These are phyloP conservation scores for Leuciscus idus DNA, from an alignment of 2,113 vertebrate species.

Conservation along the genomic window DNA sequence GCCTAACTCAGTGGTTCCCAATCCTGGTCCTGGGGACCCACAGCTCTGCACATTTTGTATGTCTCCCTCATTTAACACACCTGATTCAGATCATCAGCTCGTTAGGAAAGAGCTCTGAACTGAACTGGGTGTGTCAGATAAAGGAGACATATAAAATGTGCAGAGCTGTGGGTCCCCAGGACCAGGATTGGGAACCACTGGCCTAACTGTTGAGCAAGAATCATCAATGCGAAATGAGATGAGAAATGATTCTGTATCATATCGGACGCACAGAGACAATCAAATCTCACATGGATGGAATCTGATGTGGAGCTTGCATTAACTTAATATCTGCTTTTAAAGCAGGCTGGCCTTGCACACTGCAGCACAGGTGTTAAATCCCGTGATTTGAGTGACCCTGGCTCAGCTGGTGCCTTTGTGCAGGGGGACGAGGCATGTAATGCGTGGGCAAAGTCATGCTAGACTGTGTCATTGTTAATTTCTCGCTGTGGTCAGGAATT, in stretches of 20 bases:
- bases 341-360: background rate
- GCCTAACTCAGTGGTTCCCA: too few species aligned
- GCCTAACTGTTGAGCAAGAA: background rate
- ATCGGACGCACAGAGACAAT: background rate
- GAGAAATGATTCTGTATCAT: background rate
- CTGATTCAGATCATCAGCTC: too few species aligned
- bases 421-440: slow-evolving; percentile 1
- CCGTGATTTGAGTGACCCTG: background rate
- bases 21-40: too few species aligned
- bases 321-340: background rate
- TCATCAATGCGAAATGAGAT: slow-evolving; percentile 9
- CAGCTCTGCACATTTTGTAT: too few species aligned
- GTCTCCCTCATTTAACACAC: too few species aligned
- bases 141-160: too few species aligned
- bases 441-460: slow-evolving; percentile 23
- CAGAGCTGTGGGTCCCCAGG: too few species aligned
- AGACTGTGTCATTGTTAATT: slow-evolving; percentile 28
- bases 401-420: slow-evolving; percentile 13
- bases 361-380: background rate
- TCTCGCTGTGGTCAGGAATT: slow-evolving; percentile 19
- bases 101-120: too few species aligned
- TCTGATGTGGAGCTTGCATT: background rate
- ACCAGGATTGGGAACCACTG: too few species aligned
- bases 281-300: background rate
- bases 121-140: too few species aligned